Evolutionary conservation across 2,888 invertebrate species (phyloP).

Genomic region (Idaea dimidiata): DNA sequence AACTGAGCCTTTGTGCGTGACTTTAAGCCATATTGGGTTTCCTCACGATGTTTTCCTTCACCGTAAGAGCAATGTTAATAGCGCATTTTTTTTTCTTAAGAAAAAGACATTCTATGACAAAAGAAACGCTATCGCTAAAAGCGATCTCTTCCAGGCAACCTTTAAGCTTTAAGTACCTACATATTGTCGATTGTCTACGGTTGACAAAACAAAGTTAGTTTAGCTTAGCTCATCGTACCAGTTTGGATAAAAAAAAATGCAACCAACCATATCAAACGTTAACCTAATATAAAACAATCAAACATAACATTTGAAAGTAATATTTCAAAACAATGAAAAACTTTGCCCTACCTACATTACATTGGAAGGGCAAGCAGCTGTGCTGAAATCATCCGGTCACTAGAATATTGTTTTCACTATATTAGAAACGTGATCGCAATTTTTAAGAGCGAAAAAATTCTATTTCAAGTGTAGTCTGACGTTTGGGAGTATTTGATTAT

Average conservation of each 20-base stretch:
- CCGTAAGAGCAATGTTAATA: too few relatives aligned
- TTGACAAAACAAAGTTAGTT: too few relatives aligned
- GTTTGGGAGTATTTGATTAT: constrained; percentile 72
- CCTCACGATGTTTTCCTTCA: too few relatives aligned
- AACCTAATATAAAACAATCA: constrained; percentile 16
- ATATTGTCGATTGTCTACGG: too few relatives aligned
- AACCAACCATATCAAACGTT: constrained; percentile 18
- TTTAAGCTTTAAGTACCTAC: too few relatives aligned
- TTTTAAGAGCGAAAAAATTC: constrained; percentile 80
- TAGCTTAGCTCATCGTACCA: too few relatives aligned
- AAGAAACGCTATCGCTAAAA: too few relatives aligned
- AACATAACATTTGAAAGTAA: constrained; percentile 52
- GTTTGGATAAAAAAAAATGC: constrained; percentile 20
- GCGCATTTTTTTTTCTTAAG: too few relatives aligned
- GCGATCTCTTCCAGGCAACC: too few relatives aligned
- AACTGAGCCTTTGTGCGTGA: too few relatives aligned
- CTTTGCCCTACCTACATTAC: constrained; percentile 64
- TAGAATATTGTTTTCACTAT: constrained; percentile 83
- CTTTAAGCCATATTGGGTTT: too few relatives aligned
- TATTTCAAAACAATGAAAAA: constrained; percentile 69
- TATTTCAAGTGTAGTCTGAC: constrained; percentile 69
- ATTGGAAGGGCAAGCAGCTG: constrained; percentile 75
- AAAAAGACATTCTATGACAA: too few relatives aligned
- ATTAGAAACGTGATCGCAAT: constrained; percentile 82
- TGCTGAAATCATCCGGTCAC: constrained; percentile 80